phyloP scores from a whole-genome alignment of 1,140 invertebrate species.

The Euschistus heros region DNA sequence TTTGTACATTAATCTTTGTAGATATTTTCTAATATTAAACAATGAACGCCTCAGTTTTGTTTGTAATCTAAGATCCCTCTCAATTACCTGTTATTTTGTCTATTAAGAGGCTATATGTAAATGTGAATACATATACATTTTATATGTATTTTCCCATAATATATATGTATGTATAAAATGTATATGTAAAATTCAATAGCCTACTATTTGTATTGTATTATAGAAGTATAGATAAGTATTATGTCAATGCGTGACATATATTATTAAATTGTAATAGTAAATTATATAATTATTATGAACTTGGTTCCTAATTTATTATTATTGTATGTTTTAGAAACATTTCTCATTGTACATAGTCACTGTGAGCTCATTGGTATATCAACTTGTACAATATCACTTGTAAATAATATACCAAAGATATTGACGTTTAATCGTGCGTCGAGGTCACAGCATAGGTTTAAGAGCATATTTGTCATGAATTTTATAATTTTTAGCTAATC shows the following conservation, averaged over 20 bases:
- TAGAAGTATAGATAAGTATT: constrained; percentile 5
- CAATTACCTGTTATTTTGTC: neutral
- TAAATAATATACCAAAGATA: constrained; percentile 25
- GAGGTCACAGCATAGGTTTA: constrained; percentile 10
- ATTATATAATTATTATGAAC: constrained; percentile 24
- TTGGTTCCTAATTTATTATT: constrained; percentile 28
- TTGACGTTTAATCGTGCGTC: neutral
- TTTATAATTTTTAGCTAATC: constrained; percentile 12
- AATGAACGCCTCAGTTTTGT: neutral
- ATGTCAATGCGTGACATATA: constrained; percentile 7
- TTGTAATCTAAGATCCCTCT: neutral
- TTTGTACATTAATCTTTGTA: constrained; percentile 14
- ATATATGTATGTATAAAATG: neutral
- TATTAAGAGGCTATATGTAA: neutral
- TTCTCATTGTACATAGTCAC: constrained; percentile 15
- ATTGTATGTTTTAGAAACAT: constrained; percentile 21
- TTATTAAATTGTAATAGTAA: constrained; percentile 4
- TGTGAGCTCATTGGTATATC: constrained; percentile 15
- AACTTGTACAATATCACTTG: constrained; percentile 6
- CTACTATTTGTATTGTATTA: constrained; percentile 15
- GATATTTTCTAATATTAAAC: neutral
- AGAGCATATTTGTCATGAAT: constrained; percentile 5
- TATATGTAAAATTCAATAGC: neutral
- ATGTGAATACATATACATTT: neutral
- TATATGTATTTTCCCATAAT: neutral